Base-by-base conservation (phyloP, 2,888 invertebrate genomes). In the Malthinus flaveolus region DNA sequence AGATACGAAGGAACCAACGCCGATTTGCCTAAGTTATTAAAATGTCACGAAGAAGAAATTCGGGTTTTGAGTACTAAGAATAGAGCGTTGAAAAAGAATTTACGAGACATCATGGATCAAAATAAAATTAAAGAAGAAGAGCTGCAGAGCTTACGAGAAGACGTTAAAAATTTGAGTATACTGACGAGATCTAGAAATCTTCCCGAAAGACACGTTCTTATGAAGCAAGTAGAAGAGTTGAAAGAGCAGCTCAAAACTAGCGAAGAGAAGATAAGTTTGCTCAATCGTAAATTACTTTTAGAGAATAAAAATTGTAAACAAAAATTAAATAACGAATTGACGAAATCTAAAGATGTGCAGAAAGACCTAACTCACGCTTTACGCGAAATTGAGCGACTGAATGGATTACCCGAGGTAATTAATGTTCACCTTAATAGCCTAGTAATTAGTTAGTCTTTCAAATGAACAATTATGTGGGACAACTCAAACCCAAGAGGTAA, bases 1-100 rank as follows among this genome's bases (percentile, higher is more conserved):
- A 85, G 85, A 68, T 90, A 89, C 72, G 91, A 93, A 77, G 89
- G 87, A 32, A 85, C 87, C 1, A 88, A 88, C 71, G 91, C 91
- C 0, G 91, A 91, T 73, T 76, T 92, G 48, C 92, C 92, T 0
- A 85, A 88, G 71, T 81, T 90, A 3, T 79, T 93, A 35, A 87
- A 87, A 75, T 87, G 90, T 0, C 91, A 92, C 75, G 87, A 85
- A 61, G 92, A 92, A 73, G 92, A 93, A 78, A 80, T 90, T 53
- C 82, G 91, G 49, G 82, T 88, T 10, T 84, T 91, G 74, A 87
- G 88, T 69, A 81, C 83, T 39, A 87, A 85, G 73, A 86, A 84
- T 75, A 89, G 88, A 66, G 86, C 85, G 65, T 73, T 91, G 51
- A 87, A 86, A 68, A 79, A 79, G 51, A 83, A 84, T 63, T 82